Percentiles rank a stretch among this genome's conserved stretches.
Conservation (phyloP, 1,140 invertebrate species). For the Ceratitis capitata region DNA sequence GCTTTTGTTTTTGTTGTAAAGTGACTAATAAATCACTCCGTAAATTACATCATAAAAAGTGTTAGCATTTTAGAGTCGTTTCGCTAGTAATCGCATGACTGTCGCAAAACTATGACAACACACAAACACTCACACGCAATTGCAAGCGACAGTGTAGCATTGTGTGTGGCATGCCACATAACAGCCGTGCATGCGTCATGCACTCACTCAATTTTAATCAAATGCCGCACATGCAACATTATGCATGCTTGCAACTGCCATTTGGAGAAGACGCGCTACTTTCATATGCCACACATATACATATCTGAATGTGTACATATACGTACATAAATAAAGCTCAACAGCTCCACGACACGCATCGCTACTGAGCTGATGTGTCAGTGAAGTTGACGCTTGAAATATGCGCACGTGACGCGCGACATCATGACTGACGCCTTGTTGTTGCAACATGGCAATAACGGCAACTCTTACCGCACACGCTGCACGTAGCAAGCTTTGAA, state of each 20-base stretch:
- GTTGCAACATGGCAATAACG: background rate
- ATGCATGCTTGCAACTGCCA: background rate
- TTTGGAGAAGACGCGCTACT: background rate
- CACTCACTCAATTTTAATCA: background rate
- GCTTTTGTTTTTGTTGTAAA: background rate
- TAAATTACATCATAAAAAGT: constrained; percentile 40
- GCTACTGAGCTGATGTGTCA: background rate
- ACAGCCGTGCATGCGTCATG: background rate
- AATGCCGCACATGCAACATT: background rate
- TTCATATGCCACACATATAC: background rate
- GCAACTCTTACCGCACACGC: background rate
- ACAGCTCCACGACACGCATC: background rate
- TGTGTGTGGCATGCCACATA: background rate
- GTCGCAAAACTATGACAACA: background rate
- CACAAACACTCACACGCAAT: background rate
- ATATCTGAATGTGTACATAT: background rate
- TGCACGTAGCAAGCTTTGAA: background rate
- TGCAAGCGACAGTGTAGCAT: background rate
- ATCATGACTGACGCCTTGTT: background rate
- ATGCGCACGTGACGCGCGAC: background rate
- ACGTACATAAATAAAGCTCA: background rate
- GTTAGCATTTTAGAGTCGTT: constrained; percentile 8
- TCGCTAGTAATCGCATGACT: constrained; percentile 22
- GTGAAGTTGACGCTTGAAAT: background rate
- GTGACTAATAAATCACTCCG: constrained; percentile 28